phyloP scores from a whole-genome alignment of 2,888 invertebrate species.

The Syrista parreyssii region DNA sequence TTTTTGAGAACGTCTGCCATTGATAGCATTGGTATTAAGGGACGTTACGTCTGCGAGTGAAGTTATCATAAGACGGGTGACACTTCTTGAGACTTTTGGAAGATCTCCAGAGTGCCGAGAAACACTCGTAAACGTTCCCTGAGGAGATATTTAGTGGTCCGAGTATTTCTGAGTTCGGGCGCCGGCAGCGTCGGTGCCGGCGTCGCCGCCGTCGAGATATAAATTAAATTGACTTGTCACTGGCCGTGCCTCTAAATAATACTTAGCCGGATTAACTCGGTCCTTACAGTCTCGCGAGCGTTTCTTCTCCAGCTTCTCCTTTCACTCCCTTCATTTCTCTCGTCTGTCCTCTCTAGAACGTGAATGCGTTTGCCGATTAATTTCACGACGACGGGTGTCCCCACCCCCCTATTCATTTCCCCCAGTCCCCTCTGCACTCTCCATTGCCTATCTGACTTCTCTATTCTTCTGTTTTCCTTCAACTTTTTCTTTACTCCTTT shows the following conservation, averaged over 20 bases:
- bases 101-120: slow-evolving; percentile 43
- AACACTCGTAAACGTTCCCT: slow-evolving; percentile 44
- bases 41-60: too few relatives aligned
- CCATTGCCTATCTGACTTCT: too few relatives aligned
- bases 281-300: slow-evolving; percentile 31
- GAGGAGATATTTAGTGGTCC: slow-evolving; percentile 42
- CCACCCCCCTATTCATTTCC: background rate
- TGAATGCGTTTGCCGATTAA: too few relatives aligned
- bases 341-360: background rate
- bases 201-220: slow-evolving; percentile 36
- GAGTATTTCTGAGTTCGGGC: slow-evolving; percentile 40
- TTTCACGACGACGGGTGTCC: background rate
- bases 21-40: too few relatives aligned
- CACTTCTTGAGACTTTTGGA: slow-evolving; percentile 38
- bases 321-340: background rate
- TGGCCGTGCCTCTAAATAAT: slow-evolving; percentile 50
- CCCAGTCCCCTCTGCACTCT: too few relatives aligned
- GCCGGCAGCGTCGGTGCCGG: slow-evolving; percentile 17
- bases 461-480: too few relatives aligned
- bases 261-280: slow-evolving; percentile 50
- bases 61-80: background rate
- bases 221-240: slow-evolving; percentile 57
- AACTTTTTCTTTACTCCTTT: too few relatives aligned
- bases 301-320: background rate
- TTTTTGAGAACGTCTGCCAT: too few relatives aligned